Evolutionary conservation across 2,888 invertebrate species (phyloP).

Genomic region (Miltochrista miniata): DNA sequence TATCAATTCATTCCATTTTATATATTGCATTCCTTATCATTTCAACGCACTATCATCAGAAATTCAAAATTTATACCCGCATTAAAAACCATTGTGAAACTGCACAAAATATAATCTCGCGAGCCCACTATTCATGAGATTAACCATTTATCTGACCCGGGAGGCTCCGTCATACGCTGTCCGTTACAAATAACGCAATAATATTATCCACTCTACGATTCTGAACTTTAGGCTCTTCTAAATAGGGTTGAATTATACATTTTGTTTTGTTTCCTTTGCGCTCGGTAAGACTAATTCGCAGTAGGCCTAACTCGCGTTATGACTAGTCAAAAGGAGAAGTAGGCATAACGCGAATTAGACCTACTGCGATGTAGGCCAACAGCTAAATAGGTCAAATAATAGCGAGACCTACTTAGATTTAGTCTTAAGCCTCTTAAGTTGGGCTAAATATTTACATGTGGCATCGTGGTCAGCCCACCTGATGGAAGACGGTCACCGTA

Average conservation of each 20-base stretch:
- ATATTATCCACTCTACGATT: conserved; percentile 7
- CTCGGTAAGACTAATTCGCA: too few species aligned
- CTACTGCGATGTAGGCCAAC: too few species aligned
- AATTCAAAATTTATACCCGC: conserved; percentile 12
- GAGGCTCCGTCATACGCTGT: conserved; percentile 29
- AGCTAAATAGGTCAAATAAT: too few species aligned
- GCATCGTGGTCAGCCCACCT: too few species aligned
- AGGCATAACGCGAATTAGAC: too few species aligned
- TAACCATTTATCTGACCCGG: conserved; percentile 42
- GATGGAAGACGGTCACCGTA: too few species aligned
- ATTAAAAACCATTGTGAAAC: conserved; percentile 26
- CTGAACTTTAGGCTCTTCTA: conserved; percentile 1
- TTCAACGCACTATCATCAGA: neutral
- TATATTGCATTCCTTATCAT: neutral
- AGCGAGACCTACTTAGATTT: too few species aligned
- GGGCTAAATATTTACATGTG: too few species aligned
- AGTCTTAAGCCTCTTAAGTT: too few species aligned
- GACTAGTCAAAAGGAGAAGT: too few species aligned
- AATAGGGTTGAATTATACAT: conserved; percentile 3
- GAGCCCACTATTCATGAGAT: conserved; percentile 43
- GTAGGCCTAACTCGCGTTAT: too few species aligned
- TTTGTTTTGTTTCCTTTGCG: conserved; percentile 8
- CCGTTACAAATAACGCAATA: conserved; percentile 41
- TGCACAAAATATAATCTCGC: conserved; percentile 31
- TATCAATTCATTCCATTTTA: too few species aligned